Evolutionary conservation across 2,113 vertebrate genomes (phyloP).

Genomic region (Phylloscopus trochiloides): DNA sequence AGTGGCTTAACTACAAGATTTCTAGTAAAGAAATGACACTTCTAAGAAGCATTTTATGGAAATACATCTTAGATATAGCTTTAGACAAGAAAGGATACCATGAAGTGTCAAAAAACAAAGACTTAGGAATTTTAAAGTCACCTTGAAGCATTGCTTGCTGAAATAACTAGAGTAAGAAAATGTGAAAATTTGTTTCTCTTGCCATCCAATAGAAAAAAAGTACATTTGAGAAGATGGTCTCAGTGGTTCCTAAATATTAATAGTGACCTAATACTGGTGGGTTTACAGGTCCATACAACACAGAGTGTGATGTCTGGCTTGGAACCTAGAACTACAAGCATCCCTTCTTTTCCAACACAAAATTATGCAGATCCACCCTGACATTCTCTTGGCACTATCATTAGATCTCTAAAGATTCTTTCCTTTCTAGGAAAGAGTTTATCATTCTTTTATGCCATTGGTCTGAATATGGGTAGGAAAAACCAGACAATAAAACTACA

Average conservation of each 20-base stretch:
- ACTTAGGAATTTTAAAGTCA: not conserved
- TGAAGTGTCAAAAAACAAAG: not conserved
- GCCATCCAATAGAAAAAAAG: not conserved
- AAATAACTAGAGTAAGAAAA: not conserved
- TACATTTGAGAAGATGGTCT: not conserved
- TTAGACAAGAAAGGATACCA: not conserved
- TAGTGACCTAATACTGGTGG: not conserved
- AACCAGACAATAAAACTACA: not conserved
- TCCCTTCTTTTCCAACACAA: not conserved
- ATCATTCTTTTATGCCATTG: not conserved
- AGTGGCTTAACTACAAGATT: not conserved
- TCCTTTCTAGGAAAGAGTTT: not conserved
- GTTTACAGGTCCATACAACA: not conserved
- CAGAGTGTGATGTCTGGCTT: not conserved
- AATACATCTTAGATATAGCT: not conserved
- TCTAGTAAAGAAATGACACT: not conserved
- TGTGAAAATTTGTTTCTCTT: not conserved
- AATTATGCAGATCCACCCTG: not conserved
- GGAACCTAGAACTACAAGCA: not conserved
- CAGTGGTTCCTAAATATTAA: not conserved
- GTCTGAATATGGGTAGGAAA: not conserved
- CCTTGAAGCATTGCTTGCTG: not conserved
- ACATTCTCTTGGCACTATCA: not conserved
- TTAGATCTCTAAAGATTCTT: not conserved
- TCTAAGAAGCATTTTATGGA: not conserved